A percentile compares a stretch with the other conserved stretches of the same genome.
Conservation (phyloP, 2,113 vertebrate genomes). For the Gambusia holbrooki region DNA sequence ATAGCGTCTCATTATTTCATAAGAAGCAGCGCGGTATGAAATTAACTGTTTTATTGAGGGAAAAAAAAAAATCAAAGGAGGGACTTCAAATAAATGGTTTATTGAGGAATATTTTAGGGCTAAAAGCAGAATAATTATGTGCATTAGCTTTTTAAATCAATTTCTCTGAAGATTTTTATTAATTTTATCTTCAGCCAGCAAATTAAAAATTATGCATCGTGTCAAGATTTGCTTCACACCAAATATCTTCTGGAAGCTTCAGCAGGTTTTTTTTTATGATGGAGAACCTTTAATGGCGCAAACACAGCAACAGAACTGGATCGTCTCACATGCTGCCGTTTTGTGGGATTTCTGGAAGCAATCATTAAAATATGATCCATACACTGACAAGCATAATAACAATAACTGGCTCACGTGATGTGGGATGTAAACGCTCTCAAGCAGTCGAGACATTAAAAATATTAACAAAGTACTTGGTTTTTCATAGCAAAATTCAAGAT, state of each 20-base stretch:
- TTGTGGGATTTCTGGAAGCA: not conserved
- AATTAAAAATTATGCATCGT: not conserved
- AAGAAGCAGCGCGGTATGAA: slow-evolving; percentile 30
- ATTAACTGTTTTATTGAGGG: slow-evolving; percentile 12
- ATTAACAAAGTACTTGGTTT: too few species aligned
- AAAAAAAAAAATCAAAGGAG: not conserved
- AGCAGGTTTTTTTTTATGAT: too few species aligned
- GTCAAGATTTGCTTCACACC: not conserved
- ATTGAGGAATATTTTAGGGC: not conserved
- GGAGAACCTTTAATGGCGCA: slow-evolving; percentile 9
- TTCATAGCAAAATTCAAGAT: too few species aligned
- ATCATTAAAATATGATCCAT: not conserved
- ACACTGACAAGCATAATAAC: not conserved
- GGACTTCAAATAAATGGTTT: not conserved
- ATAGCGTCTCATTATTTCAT: slow-evolving; percentile 23
- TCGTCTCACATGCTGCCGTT: not conserved
- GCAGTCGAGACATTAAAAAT: not conserved
- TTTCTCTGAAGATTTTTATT: not conserved
- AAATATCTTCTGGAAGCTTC: not conserved
- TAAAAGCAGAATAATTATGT: not conserved
- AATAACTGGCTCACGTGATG: too few species aligned
- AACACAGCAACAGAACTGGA: slow-evolving; percentile 5
- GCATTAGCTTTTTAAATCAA: not conserved
- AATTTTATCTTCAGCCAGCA: not conserved
- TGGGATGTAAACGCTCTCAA: not conserved